phyloP scores from a whole-genome alignment of 2,888 invertebrate genomes.

The Drosophila ezoana region DNA sequence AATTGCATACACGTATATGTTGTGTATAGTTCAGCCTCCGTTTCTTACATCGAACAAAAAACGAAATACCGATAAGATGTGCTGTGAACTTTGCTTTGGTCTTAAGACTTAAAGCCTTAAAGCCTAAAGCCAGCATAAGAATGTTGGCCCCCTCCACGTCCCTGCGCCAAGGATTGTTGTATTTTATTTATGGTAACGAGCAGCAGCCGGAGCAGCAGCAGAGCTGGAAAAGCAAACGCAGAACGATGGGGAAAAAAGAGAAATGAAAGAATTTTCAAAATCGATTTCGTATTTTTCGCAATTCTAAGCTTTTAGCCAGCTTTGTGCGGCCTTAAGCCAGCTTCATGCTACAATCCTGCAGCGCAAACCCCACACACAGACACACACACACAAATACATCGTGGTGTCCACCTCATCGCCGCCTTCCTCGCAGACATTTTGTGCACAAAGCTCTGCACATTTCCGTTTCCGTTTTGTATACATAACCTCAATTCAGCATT shows the following conservation, averaged over 20 bases:
- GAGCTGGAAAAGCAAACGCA: not conserved
- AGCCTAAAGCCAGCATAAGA: constrained; percentile 32
- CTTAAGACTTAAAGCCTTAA: constrained; percentile 39
- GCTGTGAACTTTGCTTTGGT: constrained; percentile 17
- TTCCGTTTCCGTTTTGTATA: constrained; percentile 82
- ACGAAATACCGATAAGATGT: constrained; percentile 11
- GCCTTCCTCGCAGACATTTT: constrained; percentile 67
- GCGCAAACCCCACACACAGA: constrained; percentile 3
- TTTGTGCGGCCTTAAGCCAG: constrained; percentile 71
- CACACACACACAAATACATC: constrained; percentile 2
- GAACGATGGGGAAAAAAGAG: constrained; percentile 3
- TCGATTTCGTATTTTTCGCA: constrained; percentile 76
- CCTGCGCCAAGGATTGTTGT: constrained; percentile 41
- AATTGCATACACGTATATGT: not conserved
- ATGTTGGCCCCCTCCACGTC: not conserved
- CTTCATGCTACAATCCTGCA: constrained; percentile 53
- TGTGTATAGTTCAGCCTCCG: not conserved
- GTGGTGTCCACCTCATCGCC: constrained; percentile 29
- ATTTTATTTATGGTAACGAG: constrained; percentile 62
- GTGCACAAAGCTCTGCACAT: constrained; percentile 79
- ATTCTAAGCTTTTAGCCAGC: constrained; percentile 78
- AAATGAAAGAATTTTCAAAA: constrained; percentile 54
- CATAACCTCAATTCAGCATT: constrained; percentile 82
- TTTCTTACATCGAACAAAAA: not conserved
- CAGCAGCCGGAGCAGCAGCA: constrained; percentile 12